A percentile compares a stretch with the other conserved stretches of the same genome.
Conservation (phyloP, 2,797 vertebrate species). For the Cryptoblepharus egeriae region DNA sequence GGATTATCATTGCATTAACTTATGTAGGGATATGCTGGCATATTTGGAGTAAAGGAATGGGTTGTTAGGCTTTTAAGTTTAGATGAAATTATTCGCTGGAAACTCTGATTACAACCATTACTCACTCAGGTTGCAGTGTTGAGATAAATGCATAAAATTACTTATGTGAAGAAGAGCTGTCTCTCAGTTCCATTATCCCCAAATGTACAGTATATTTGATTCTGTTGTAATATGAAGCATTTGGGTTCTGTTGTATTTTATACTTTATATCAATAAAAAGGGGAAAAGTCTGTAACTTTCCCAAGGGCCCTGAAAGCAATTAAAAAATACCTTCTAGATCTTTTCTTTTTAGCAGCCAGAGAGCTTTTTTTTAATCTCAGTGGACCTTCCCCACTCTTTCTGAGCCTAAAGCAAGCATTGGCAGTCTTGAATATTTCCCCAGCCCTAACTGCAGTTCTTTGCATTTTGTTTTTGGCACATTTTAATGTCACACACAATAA, state of each 20-base stretch:
- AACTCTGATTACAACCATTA: not conserved
- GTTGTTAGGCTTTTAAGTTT: not conserved
- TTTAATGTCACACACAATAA: conserved; percentile 18
- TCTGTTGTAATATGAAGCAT: not conserved
- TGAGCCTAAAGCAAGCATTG: conserved; percentile 5
- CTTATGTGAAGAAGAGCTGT: not conserved
- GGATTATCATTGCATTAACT: too few species aligned
- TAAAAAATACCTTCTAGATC: conserved; percentile 17
- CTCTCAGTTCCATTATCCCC: not conserved
- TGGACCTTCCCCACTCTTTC: not conserved
- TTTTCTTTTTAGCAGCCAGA: not conserved
- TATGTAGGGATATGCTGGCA: too few species aligned
- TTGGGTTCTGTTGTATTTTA: not conserved
- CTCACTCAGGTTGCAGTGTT: not conserved
- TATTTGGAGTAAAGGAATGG: too few species aligned
- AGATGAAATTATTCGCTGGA: not conserved
- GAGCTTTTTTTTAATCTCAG: conserved; percentile 3
- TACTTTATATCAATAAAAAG: not conserved
- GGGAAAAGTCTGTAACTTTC: not conserved
- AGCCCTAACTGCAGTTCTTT: not conserved
- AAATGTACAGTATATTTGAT: not conserved
- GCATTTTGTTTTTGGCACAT: conserved; percentile 26
- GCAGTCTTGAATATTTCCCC: not conserved
- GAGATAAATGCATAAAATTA: not conserved
- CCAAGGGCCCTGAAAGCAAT: conserved; percentile 6